These are phyloP conservation scores for Styela plicata DNA, from an alignment of 23 tunicate species.

Conservation along the genomic window DNA sequence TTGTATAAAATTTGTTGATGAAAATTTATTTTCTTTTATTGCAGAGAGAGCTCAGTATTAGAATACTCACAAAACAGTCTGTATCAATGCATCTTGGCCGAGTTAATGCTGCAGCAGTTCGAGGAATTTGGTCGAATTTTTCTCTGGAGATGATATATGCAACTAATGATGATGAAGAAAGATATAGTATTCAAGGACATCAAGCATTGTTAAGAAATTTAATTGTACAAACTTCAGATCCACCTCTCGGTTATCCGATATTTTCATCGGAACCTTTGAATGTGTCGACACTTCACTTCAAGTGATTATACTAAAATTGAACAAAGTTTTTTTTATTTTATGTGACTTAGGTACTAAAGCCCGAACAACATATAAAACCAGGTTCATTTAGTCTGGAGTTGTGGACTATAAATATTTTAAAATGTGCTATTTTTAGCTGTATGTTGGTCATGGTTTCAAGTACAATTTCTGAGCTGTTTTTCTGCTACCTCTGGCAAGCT, in stretches of 20 bases:
- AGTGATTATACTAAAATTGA: too few species aligned
- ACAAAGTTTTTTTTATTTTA: too few species aligned
- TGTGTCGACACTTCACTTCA: constrained; percentile 10
- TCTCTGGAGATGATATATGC: constrained; percentile 48
- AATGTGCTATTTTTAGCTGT: too few species aligned
- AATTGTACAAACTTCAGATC: constrained; percentile 60
- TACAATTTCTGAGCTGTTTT: too few species aligned
- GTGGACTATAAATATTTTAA: too few species aligned
- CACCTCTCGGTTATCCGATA: constrained; percentile 71
- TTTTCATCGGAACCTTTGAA: constrained; percentile 46
- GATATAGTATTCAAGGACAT: constrained; percentile 77
- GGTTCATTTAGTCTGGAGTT: too few species aligned
- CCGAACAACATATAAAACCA: too few species aligned
- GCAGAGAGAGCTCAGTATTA: constrained; percentile 33
- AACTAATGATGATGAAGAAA: constrained; percentile 67
- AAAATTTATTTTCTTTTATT: not conserved
- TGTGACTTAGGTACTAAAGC: too few species aligned
- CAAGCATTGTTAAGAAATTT: constrained; percentile 43
- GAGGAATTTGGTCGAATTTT: constrained; percentile 60
- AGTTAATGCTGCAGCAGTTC: constrained; percentile 47
- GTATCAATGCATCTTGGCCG: constrained; percentile 42
- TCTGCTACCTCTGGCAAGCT: too few species aligned
- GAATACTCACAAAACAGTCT: constrained; percentile 40
- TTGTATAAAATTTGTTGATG: too few species aligned
- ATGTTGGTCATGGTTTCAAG: too few species aligned